Evolutionary conservation across 64 coral and sea anemone genomes (phyloP), one percentile per base, ranked within the genome.

Genomic region (Montipora cactus): DNA sequence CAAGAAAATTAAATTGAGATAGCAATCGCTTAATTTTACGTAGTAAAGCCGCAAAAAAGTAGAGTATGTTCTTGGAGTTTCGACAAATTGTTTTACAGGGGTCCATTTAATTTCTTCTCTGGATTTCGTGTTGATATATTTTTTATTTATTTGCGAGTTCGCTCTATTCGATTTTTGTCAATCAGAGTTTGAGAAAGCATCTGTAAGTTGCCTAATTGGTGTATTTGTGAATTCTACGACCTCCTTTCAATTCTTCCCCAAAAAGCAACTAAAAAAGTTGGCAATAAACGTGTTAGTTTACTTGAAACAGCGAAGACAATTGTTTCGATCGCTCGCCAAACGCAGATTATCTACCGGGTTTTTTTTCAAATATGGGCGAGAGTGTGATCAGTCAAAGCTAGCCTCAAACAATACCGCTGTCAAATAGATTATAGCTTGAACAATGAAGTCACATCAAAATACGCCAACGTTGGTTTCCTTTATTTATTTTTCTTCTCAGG

Each of bases 361-460:
- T 37, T 37, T 84, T 59, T 67, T 67, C 81, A 64, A 14, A 71
- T 49, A 44, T 64, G 8, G 12, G 3, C 16, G 15, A 13, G 48
- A 20, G 66, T 86, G 66, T 72, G 37, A 49, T 72, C 64, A 46
- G 8, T 72, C 82, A 16, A 7, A 49, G 82, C 61, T 66, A 16
- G 82, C 81, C 66, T 47, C 62, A 86, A 86, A 86, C 82, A 86
- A 86, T 72, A 10, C 18, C 62, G 46, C 62, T 86, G 61, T 86
- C 82, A 86, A 86, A 86, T 71, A 72, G 82, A 86, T 86, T 70
- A 86, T 50, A 22, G 82, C 20, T 47, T 49, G 67, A 72, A 86
- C 82, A 86, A 86, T 86, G 66, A 86, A 86, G 82, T 72, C 82
- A 86, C 64, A 70, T 71, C 82, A 86, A 72, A 50, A 86, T 86